Evolutionary conservation across 2,888 invertebrate species (phyloP).

Genomic region (Acleris literana): DNA sequence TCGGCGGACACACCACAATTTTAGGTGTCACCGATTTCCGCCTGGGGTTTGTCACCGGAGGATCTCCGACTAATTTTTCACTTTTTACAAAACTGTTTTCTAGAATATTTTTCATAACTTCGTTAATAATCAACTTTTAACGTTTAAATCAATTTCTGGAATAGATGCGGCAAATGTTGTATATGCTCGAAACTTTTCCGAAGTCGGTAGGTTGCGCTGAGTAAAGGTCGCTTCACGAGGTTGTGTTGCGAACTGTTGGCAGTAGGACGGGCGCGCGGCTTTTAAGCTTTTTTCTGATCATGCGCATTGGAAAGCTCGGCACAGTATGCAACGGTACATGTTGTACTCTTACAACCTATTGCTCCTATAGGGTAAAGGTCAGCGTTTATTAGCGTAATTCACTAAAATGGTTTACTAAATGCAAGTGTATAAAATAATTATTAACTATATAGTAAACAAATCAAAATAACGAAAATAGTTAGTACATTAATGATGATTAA

Average conservation of each 20-base stretch:
- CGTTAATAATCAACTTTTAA: slow-evolving; percentile 51
- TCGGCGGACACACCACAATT: slow-evolving; percentile 78
- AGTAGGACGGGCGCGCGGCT: slow-evolving; percentile 47
- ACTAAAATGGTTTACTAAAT: no score
- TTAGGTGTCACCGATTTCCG: slow-evolving; percentile 71
- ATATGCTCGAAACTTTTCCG: slow-evolving; percentile 65
- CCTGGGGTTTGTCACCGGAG: slow-evolving; percentile 59
- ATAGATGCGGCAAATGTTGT: slow-evolving; percentile 44
- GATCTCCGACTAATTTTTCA: slow-evolving; percentile 64
- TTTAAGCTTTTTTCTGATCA: slow-evolving; percentile 64
- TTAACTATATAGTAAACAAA: no score
- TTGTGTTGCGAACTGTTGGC: slow-evolving; percentile 62
- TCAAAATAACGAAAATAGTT: no score
- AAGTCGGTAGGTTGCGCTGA: slow-evolving; percentile 48
- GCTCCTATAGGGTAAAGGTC: slow-evolving; percentile 18
- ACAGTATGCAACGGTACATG: slow-evolving; percentile 54
- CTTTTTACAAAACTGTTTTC: slow-evolving; percentile 62
- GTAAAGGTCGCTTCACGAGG: slow-evolving; percentile 56
- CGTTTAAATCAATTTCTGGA: slow-evolving; percentile 43
- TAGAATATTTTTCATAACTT: slow-evolving; percentile 73
- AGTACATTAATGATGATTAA: no score
- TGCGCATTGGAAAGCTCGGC: slow-evolving; percentile 52
- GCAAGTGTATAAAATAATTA: no score
- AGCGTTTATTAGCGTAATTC: neutral
- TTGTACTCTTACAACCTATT: slow-evolving; percentile 47